Evolutionary conservation across 2,797 vertebrate genomes (phyloP), one percentile per base, ranked within the genome.

Genomic region (Anas capensis): DNA sequence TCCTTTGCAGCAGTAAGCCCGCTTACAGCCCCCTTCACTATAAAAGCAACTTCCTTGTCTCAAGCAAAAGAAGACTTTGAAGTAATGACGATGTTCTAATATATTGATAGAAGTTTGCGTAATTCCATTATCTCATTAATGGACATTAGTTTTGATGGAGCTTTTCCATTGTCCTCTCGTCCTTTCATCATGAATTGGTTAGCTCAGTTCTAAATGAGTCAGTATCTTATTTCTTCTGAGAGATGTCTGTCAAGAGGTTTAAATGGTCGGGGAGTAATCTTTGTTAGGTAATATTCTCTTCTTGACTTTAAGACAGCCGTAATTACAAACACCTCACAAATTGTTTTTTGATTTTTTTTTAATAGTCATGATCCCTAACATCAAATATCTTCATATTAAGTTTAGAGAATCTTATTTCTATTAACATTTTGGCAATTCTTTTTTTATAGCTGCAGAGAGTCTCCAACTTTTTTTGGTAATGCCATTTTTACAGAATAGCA

Each of bases 21-120:
- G 21, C 77, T 88, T 81, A 27, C 40, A 82, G 13, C 19, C 56
- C 21, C 20, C 33, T n/a, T 89, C 14, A 4, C 78, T 53, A 36
- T 54, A 44, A 61, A 83, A 93, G 33, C 82, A 60, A 40, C 89
- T 77, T 91, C 66, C 64, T 76, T 76, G 71, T 72, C 71, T 96
- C 51, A 42, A 66, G 80, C 86, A 86, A 88, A 94, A 86, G 94
- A 96, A 71, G 54, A 33, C 86, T 94, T 78, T 95, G 77, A 90
- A 77, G 96, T 69, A 64, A 77, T 85, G 69, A 75, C 13, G 65
- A 31, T 82, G 82, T 48, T 71, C 46, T 83, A 53, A 40, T 90
- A 61, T 49, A 40, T 81, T 3, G 16, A 42, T 23, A 78, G 92
- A 49, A 49, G 42, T 71, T 76, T 57, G n/a, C 5, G 31, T 83